Evolutionary conservation across 2,888 invertebrate genomes (phyloP).

Genomic region (Harmothoe impar): DNA sequence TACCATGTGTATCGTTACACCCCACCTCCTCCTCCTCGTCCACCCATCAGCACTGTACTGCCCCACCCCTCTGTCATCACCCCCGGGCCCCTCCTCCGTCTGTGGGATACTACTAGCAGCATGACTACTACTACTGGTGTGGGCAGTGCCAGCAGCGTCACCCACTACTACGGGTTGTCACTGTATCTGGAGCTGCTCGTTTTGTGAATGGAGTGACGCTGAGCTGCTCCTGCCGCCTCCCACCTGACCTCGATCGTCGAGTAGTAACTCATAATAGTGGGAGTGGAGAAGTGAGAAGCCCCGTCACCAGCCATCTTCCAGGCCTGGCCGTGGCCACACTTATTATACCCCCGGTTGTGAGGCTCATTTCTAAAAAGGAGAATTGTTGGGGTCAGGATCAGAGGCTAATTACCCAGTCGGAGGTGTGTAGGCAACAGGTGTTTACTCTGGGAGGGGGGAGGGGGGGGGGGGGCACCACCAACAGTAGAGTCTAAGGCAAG

Average conservation of each 20-base stretch:
- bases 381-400: too few species aligned
- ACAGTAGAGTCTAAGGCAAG: too few species aligned
- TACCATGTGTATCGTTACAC: not conserved
- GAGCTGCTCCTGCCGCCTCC: not conserved
- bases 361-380: too few species aligned
- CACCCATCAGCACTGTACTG: not conserved
- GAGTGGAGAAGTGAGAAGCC: not conserved
- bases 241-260: not conserved
- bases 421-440: too few species aligned
- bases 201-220: slow-evolving; percentile 36
- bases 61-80: not conserved
- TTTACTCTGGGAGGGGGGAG: too few species aligned
- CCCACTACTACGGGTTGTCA: too few species aligned
- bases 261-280: not conserved
- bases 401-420: too few species aligned
- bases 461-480: too few species aligned
- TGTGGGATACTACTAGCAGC: not conserved
- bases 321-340: not conserved
- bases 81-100: not conserved
- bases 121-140: too few species aligned
- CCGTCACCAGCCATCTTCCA: not conserved
- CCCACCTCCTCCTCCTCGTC: not conserved
- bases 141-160: too few species aligned
- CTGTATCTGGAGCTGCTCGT: not conserved
- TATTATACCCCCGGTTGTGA: too few species aligned